A percentile compares a stretch with the other conserved stretches of the same genome.
Evolutionary conservation across 2,113 vertebrate species (phyloP).

Genomic region (Tonatia bakeri): DNA sequence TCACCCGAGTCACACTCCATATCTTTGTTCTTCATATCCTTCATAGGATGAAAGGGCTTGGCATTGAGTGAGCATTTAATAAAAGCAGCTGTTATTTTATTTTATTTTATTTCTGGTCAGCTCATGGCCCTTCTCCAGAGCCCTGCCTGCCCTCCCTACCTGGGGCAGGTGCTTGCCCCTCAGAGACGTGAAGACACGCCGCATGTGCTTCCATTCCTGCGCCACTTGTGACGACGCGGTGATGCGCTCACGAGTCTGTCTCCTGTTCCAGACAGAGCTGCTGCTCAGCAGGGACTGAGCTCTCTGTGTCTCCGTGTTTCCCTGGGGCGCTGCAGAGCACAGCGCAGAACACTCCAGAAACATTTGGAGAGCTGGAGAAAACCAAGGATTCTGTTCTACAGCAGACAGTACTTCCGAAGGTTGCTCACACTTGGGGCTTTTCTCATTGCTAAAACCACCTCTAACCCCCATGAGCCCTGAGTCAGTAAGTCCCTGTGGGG

Average conservation of each 20-base stretch:
- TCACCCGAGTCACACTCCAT: not conserved
- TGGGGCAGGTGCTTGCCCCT: not conserved
- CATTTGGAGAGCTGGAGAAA: not conserved
- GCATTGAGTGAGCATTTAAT: not conserved
- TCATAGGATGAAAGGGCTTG: not conserved
- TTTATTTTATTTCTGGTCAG: not conserved
- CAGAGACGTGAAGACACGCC: not conserved
- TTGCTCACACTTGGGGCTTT: not conserved
- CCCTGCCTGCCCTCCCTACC: not conserved
- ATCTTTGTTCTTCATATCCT: not conserved
- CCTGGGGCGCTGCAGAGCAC: not conserved
- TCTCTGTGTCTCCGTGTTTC: not conserved
- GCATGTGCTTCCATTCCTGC: not conserved
- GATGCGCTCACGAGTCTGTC: too few relatives aligned
- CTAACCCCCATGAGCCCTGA: not conserved
- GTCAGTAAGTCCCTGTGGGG: too few relatives aligned
- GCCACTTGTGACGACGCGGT: not conserved
- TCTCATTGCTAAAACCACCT: not conserved
- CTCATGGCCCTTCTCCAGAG: not conserved
- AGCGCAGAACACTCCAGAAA: not conserved
- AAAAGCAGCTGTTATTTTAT: not conserved
- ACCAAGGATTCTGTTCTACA: not conserved
- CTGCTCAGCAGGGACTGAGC: not conserved
- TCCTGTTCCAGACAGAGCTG: not conserved
- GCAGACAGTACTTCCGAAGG: not conserved